Conservation (phyloP, 2,797 vertebrate genomes). For the Catostomus latipinnis region DNA sequence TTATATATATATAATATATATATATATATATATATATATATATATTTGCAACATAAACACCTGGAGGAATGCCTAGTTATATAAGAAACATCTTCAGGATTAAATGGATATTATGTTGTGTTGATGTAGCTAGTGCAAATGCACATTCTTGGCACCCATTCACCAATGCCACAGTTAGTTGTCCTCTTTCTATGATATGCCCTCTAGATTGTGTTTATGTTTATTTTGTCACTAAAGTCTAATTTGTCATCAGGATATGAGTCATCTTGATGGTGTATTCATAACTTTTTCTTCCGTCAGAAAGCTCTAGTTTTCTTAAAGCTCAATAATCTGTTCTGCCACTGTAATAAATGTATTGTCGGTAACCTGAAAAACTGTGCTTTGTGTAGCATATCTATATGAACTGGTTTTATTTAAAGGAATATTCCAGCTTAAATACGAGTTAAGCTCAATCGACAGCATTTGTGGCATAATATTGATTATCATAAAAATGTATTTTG, state of each 20-base stretch:
- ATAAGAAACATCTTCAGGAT: slow-evolving; percentile 7
- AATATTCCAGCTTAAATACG: too few relatives aligned
- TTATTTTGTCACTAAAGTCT: slow-evolving; percentile 19
- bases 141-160: too few relatives aligned
- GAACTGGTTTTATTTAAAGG: too few relatives aligned
- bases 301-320: too few relatives aligned
- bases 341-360: too few relatives aligned
- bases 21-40: background rate
- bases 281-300: background rate
- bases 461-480: too few relatives aligned
- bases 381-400: too few relatives aligned
- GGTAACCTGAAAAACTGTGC: too few relatives aligned
- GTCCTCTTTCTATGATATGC: slow-evolving; percentile 24
- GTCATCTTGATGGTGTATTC: slow-evolving; percentile 27
- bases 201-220: slow-evolving; percentile 21
- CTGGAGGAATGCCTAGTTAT: slow-evolving; percentile 23
- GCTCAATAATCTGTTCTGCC: too few relatives aligned
- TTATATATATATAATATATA: background rate
- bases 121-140: background rate
- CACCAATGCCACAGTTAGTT: too few relatives aligned
- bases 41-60: slow-evolving; percentile 36
- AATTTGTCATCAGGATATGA: slow-evolving; percentile 28
- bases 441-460: too few relatives aligned
- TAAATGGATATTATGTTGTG: slow-evolving; percentile 31
- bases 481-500: too few relatives aligned